These are phyloP conservation scores for Diplolepis rosae DNA, from an alignment of 2,888 invertebrate genomes.

Conservation along the genomic window DNA sequence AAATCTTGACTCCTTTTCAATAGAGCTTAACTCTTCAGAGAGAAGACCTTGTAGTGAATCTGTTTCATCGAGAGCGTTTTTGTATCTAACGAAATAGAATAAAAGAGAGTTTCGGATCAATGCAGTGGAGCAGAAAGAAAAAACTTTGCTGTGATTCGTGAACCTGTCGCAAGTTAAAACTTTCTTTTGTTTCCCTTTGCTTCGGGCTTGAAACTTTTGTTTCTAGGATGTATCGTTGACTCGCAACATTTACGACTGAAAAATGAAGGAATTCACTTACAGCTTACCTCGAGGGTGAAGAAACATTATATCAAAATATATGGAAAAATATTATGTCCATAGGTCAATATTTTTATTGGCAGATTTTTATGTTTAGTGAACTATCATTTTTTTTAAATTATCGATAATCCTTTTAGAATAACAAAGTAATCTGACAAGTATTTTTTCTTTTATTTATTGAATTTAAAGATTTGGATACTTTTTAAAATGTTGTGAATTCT, in stretches of 20 bases:
- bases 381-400: too few species aligned
- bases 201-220: constrained; percentile 17
- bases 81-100: constrained; percentile 8
- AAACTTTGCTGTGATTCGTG: neutral
- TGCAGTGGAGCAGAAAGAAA: neutral
- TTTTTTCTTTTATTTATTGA: too few species aligned
- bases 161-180: constrained; percentile 10
- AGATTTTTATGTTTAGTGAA: too few species aligned
- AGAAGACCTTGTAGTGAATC: constrained; percentile 13
- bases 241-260: constrained; percentile 15
- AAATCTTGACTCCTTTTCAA: constrained; percentile 10
- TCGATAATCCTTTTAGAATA: too few species aligned
- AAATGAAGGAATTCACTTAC: constrained; percentile 17
- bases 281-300: neutral
- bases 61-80: constrained; percentile 8
- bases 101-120: constrained; percentile 16
- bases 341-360: too few species aligned
- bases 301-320: neutral
- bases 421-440: too few species aligned
- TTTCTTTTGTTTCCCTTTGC: constrained; percentile 2
- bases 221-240: constrained; percentile 5
- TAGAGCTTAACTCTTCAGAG: neutral
- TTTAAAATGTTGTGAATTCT: too few species aligned
- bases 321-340: neutral
- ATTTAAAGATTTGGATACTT: too few species aligned